Percentiles rank a stretch among this genome's conserved stretches.
Evolutionary conservation across 2,797 vertebrate genomes (phyloP).

Genomic region (Falco peregrinus): DNA sequence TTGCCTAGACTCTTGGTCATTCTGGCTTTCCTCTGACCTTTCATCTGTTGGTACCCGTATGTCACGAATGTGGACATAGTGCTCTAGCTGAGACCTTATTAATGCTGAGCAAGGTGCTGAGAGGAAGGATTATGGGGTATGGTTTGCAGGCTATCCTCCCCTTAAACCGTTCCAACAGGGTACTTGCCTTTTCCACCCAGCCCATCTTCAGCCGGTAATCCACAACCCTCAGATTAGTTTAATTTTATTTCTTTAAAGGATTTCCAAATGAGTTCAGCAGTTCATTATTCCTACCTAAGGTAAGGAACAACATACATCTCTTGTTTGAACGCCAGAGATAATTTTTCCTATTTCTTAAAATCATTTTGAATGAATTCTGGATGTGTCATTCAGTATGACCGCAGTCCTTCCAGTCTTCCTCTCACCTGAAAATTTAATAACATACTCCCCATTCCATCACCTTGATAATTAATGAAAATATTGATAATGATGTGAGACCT

Average conservation of each 20-base stretch:
- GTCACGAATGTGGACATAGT: background rate
- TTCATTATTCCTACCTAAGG: background rate
- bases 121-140: background rate
- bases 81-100: background rate
- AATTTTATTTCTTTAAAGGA: background rate
- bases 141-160: background rate
- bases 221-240: background rate
- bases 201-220: background rate
- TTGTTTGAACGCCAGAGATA: background rate
- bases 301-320: background rate
- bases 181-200: background rate
- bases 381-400: fast-evolving
- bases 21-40: background rate
- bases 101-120: background rate
- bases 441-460: background rate
- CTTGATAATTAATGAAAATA: background rate
- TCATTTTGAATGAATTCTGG: background rate
- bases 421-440: background rate
- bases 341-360: background rate
- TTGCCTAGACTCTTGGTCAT: background rate
- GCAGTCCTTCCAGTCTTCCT: background rate
- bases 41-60: background rate
- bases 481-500: background rate
- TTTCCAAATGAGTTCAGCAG: background rate
- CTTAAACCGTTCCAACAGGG: background rate